Conservation (phyloP, 2,888 invertebrate species). For the Notodonta dromedarius region DNA sequence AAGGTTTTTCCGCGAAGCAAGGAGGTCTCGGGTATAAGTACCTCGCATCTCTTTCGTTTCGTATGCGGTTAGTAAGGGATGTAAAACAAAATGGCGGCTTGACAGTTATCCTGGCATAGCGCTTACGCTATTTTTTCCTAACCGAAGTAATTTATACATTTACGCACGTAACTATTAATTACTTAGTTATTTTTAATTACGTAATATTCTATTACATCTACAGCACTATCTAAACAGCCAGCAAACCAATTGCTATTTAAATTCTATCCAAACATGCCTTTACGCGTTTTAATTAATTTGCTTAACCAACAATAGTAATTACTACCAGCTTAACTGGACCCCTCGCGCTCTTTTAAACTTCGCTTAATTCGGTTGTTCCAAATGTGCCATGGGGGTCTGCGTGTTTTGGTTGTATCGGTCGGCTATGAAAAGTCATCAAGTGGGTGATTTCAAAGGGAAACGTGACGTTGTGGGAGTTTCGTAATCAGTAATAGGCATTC, state of each 20-base stretch:
- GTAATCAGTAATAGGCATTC: conserved; percentile 36
- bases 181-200: conserved; percentile 3
- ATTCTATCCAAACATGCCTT: conserved; percentile 37
- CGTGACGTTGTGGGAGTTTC: conserved; percentile 43
- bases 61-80: too few species aligned
- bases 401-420: conserved; percentile 21
- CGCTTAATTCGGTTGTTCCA: conserved; percentile 5
- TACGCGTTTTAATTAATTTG: conserved; percentile 46
- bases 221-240: background rate
- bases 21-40: too few species aligned
- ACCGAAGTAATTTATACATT: too few species aligned
- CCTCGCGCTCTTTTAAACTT: conserved; percentile 7
- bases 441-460: conserved; percentile 42
- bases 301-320: conserved; percentile 35
- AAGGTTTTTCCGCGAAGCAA: too few species aligned
- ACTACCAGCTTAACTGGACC: conserved; percentile 23
- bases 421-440: conserved; percentile 46
- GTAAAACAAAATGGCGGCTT: too few species aligned
- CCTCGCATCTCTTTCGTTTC: too few species aligned
- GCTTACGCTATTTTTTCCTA: too few species aligned
- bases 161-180: background rate
- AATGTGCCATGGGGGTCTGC: conserved; percentile 19
- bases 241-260: conserved; percentile 35
- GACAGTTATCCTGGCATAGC: too few species aligned
- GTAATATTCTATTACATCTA: background rate